These are phyloP conservation scores for Drosophila peninsularis DNA, from an alignment of 2,888 invertebrate species.

Conservation along the genomic window DNA sequence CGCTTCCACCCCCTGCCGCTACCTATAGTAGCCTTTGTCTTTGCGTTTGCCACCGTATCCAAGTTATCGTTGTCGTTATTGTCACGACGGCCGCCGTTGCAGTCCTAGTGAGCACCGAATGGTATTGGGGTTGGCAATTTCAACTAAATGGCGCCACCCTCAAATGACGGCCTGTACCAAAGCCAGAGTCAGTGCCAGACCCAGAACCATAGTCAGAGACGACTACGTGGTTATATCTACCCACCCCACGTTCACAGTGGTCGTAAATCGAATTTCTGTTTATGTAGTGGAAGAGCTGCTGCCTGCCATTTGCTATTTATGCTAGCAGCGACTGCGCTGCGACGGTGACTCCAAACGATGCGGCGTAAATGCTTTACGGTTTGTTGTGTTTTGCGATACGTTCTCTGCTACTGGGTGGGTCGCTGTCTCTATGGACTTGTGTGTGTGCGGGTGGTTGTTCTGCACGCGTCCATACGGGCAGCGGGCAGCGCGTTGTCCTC, in stretches of 20 bases:
- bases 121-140: background rate
- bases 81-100: constrained; percentile 51
- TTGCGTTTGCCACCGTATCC: constrained; percentile 8
- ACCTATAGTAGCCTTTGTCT: no score
- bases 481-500: constrained; percentile 16
- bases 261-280: constrained; percentile 84
- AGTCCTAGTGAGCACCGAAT: constrained; percentile 32
- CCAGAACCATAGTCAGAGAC: background rate
- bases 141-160: constrained; percentile 38
- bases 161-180: constrained; percentile 38
- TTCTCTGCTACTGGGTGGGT: constrained; percentile 21
- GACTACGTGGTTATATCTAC: constrained; percentile 11
- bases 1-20: background rate
- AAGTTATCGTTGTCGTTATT: constrained; percentile 64
- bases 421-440: constrained; percentile 8
- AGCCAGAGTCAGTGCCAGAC: constrained; percentile 2
- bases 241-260: constrained; percentile 65
- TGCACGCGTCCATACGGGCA: constrained; percentile 26
- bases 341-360: constrained; percentile 11
- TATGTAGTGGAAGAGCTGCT: constrained; percentile 73
- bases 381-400: constrained; percentile 79
- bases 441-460: constrained; percentile 65
- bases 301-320: constrained; percentile 9
- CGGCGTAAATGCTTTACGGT: constrained; percentile 82
- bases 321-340: constrained; percentile 4